Base-by-base conservation (phyloP, 2,113 vertebrate species). In the Lagopus leucura region DNA sequence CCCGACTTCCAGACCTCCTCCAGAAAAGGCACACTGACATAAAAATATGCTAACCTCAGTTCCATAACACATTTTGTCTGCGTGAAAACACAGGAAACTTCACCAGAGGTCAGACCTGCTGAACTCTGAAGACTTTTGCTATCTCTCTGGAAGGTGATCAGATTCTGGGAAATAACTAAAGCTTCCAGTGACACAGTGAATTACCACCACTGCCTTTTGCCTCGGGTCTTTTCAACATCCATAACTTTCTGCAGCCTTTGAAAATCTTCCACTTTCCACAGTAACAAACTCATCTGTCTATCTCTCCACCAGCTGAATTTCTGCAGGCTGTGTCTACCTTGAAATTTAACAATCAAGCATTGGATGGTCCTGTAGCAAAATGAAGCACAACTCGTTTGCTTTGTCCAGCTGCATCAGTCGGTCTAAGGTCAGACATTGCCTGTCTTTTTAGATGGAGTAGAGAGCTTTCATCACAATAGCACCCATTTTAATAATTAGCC, bases 211-310 rank as follows among this genome's bases (percentile, higher is more conserved):
- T 36, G 43, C 22, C 30, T 67, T 34, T 91, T 72, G 18, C n/a
- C 32, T 88, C 50, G 17, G 30, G 34, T 78, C 50, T 72, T 95
- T 90, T 92, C 88, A 93, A 84, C 61, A 86, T 74, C 65, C 77
- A 30, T 13, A 43, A 70, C 42, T 72, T 84, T 75, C 78, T 45
- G 42, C 74, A 87, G n/a, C 9, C 38, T 38, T 90, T 40, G 36
- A 89, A 54, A 93, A 20, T 32, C 36, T 91, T 88, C 32, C 21
- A 67, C 15, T 57, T 52, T 71, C 52, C 88, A 25, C 55, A n/a
- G 18, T 27, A 63, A 69, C 42, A 69, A 82, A 30, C 36, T 55
- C 54, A 50, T 47, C 21, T 6, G 1, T 48, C 43, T 42, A 32
- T 61, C 38, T 43, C 52, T 48, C 48, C 73, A 5, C 61, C 43